Evolutionary conservation across 2,888 invertebrate species (phyloP).

Genomic region (Macrosoma leucophasiata): DNA sequence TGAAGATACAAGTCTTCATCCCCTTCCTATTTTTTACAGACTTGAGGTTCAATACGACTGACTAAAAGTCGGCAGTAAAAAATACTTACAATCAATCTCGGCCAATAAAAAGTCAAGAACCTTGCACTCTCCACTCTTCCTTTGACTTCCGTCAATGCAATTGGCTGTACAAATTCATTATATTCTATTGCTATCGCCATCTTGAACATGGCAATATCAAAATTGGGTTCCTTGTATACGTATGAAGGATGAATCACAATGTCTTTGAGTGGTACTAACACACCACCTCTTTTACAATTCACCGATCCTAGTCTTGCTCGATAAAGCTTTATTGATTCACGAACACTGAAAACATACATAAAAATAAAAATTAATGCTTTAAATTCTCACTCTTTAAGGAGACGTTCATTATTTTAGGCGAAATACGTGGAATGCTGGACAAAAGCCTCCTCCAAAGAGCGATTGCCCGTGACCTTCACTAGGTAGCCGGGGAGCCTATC

Average conservation of each 20-base stretch:
- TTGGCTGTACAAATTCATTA: conserved; percentile 37
- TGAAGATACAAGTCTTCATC: too few relatives aligned
- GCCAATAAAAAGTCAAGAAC: conserved; percentile 57
- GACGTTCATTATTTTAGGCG: neutral
- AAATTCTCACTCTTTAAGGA: neutral
- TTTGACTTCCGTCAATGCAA: conserved; percentile 35
- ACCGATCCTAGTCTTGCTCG: conserved; percentile 50
- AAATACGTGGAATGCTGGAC: too few relatives aligned
- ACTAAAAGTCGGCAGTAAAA: neutral
- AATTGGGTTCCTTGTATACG: conserved; percentile 32
- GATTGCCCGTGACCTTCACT: too few relatives aligned
- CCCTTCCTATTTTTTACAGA: too few relatives aligned
- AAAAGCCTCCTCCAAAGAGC: too few relatives aligned
- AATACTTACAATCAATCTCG: conserved; percentile 54
- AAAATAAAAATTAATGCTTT: neutral
- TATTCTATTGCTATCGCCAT: conserved; percentile 33
- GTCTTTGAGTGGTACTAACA: conserved; percentile 37
- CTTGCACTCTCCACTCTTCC: conserved; percentile 42
- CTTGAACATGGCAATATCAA: conserved; percentile 45
- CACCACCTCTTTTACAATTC: conserved; percentile 53
- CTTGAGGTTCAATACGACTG: neutral
- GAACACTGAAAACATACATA: conserved; percentile 37
- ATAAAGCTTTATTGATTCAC: conserved; percentile 53
- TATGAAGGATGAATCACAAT: conserved; percentile 49
- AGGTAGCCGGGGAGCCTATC: too few relatives aligned